These are phyloP conservation scores for Sphyrna mokarran DNA, from an alignment of 2,113 vertebrate species.

Conservation along the genomic window DNA sequence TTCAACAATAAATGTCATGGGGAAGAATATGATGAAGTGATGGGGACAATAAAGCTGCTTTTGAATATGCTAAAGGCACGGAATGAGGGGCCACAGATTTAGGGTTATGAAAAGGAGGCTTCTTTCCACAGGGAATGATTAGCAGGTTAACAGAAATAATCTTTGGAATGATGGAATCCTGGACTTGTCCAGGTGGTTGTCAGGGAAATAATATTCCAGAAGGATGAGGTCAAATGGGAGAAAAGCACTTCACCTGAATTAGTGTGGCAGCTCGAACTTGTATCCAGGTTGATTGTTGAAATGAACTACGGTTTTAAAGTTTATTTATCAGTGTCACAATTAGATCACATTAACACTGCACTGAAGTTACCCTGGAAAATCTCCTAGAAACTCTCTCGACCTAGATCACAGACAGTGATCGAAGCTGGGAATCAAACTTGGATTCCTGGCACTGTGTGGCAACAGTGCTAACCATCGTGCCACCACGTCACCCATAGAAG, in stretches of 20 bases:
- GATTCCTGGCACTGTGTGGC: too few relatives aligned
- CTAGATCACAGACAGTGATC: too few relatives aligned
- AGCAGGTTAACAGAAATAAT: not conserved
- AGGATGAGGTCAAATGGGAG: not conserved
- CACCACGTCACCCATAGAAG: not conserved
- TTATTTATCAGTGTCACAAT: too few relatives aligned
- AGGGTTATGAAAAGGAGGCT: not conserved
- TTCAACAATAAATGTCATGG: not conserved
- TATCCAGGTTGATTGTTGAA: not conserved
- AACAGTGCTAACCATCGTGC: too few relatives aligned
- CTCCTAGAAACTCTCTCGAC: too few relatives aligned
- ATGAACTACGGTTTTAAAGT: not conserved
- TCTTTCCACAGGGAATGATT: not conserved
- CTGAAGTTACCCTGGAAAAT: too few relatives aligned
- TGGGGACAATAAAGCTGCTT: not conserved
- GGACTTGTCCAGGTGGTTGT: not conserved
- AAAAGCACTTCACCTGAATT: not conserved
- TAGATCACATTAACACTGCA: too few relatives aligned
- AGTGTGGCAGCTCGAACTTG: not conserved
- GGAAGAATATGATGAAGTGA: not conserved
- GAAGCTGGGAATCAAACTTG: too few relatives aligned
- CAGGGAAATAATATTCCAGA: not conserved
- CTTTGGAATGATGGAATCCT: not conserved
- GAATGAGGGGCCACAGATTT: not conserved
- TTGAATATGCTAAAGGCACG: not conserved